phyloP scores from a whole-genome alignment of 2,797 vertebrate species.

The Fratercula arctica region DNA sequence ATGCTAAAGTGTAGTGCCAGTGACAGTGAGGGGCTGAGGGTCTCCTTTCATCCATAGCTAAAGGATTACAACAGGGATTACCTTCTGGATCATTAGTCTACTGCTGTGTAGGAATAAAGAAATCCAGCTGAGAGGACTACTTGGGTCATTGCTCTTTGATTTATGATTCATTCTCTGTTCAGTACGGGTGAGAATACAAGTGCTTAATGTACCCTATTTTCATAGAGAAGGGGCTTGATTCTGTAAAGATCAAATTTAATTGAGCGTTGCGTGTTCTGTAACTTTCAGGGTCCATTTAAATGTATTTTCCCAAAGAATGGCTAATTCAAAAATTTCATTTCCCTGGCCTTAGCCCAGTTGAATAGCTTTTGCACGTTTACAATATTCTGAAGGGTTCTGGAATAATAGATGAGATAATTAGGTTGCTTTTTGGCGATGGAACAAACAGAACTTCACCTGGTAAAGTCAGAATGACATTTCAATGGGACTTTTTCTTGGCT shows the following conservation, averaged over 20 bases:
- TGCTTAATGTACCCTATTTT: conserved; percentile 35
- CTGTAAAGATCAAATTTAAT: conserved; percentile 46
- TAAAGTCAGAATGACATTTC: conserved; percentile 53
- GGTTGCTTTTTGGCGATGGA: neutral
- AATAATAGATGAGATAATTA: conserved; percentile 35
- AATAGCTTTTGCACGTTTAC: conserved; percentile 45
- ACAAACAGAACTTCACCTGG: conserved; percentile 40
- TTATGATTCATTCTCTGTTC: conserved; percentile 52
- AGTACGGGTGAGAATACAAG: conserved; percentile 40
- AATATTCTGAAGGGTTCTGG: conserved; percentile 19
- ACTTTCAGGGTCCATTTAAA: conserved; percentile 11
- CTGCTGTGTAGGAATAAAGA: conserved; percentile 52
- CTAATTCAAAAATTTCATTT: conserved; percentile 55
- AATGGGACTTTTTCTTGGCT: neutral
- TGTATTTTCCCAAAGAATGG: conserved; percentile 31
- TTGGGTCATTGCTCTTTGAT: neutral
- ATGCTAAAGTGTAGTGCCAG: neutral
- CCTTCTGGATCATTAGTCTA: conserved; percentile 43
- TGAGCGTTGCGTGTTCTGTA: conserved; percentile 6
- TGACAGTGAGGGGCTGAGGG: neutral
- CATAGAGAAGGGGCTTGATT: neutral
- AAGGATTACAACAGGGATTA: conserved; percentile 53
- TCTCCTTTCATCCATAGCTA: conserved; percentile 29
- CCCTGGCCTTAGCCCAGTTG: neutral
- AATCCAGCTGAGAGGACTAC: conserved; percentile 26